Evolutionary conservation across 1,140 invertebrate genomes (phyloP).

Genomic region (Plodia interpunctella): DNA sequence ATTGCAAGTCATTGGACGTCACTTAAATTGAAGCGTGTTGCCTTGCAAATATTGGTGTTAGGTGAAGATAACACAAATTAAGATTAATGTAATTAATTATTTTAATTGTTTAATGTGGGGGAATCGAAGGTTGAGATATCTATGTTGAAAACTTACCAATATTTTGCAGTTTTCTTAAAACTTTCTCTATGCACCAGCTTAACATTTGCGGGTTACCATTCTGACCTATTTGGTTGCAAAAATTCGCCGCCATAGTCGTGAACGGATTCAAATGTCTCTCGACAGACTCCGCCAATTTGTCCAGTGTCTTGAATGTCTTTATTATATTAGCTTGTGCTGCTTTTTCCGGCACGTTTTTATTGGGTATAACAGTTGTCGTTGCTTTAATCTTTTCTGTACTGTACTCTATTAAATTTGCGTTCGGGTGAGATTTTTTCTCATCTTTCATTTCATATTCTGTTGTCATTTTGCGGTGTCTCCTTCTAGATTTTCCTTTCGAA

Average conservation of each 20-base stretch:
- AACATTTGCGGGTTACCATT: conserved; percentile 41
- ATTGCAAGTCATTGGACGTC: no score
- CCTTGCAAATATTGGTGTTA: no score
- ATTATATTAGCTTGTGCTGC: not conserved
- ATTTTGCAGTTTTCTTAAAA: conserved; percentile 47
- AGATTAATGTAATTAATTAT: no score
- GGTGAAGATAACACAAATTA: no score
- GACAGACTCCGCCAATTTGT: not conserved
- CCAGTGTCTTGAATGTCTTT: not conserved
- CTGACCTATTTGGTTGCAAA: conserved; percentile 58
- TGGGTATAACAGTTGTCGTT: not conserved
- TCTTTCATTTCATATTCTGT: conserved; percentile 12
- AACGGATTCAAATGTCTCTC: conserved; percentile 37
- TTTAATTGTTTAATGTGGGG: no score
- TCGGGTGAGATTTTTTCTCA: conserved; percentile 9
- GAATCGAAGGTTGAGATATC: no score
- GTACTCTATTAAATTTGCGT: not conserved
- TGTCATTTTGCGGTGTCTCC: conserved; percentile 3
- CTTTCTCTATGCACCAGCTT: conserved; percentile 62
- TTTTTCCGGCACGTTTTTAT: not conserved
- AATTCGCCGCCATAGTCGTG: conserved; percentile 48
- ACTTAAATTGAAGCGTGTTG: no score
- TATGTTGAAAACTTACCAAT: conserved; percentile 38
- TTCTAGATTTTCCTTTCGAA: conserved; percentile 28
- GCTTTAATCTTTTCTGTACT: not conserved